Base-by-base conservation (phyloP, 1,140 invertebrate species). In the Drepana arcuata region DNA sequence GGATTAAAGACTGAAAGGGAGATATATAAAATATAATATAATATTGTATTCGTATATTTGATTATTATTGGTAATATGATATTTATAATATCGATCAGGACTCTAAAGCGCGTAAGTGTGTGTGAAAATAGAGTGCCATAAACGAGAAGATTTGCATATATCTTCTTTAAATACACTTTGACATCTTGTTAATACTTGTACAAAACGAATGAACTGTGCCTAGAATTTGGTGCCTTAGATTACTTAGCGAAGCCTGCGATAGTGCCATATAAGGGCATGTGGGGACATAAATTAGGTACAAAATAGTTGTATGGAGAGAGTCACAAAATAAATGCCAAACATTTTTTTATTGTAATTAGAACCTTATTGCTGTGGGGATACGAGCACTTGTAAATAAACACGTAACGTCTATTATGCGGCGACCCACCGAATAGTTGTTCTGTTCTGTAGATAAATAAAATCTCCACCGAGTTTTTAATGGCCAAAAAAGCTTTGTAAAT, bases 291-390 rank as follows among this genome's bases (percentile, higher is more conserved):
- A 38, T 53, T 48, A 62, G 48, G 62, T 66, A 64, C 48, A 65
- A 59, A 62, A 53, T 73, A 71, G 66, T 34, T 26, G 6, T 58
- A 43, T 69, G 69, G 65, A 58, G 48, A 49, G 57, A 73, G 71
- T 78, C 73, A 81, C 73, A 81, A 79, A 75, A 68, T 59, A 69
- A 65, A 78, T 81, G 70, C 69, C 69, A 73, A 77, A 77, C 67
- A 41, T 41, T 41, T 48, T 55, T 65, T 48, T 54, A 53, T 48
- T 55, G 42, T 62, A 52, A 58, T 53, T 44, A 50, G 48, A 48
- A 37, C 42, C 38, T 49, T 39, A 42, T 34, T 41, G 41, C 39
- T 24, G 52, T 48, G 49, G 44, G 50, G 43, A 47, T 50, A 55
- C 33, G 41, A 42, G 56, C 52, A 50, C 45, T 48, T 69, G 68